These are phyloP conservation scores for Myotis yumanensis DNA, from an alignment of 2,113 vertebrate genomes.

Conservation along the genomic window DNA sequence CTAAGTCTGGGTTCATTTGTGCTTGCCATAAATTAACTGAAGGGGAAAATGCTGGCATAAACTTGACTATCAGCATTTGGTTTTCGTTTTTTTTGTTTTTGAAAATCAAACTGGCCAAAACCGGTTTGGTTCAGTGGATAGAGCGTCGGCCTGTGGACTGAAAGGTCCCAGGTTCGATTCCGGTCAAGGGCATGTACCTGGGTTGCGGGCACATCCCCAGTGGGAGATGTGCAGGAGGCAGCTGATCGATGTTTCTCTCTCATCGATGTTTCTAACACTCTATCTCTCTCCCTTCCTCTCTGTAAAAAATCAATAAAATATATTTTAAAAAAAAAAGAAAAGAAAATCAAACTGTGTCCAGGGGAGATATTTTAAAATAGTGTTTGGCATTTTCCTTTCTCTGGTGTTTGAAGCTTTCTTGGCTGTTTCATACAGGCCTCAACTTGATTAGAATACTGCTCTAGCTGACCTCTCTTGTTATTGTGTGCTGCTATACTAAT, in stretches of 20 bases:
- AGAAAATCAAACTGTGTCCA: not conserved
- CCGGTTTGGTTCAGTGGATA: too few species aligned
- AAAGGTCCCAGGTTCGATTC: too few species aligned
- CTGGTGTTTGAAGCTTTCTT: not conserved
- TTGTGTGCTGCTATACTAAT: constrained; percentile 53
- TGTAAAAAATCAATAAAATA: too few species aligned
- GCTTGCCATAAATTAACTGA: not conserved
- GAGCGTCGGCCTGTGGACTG: too few species aligned
- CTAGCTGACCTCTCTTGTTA: constrained; percentile 41
- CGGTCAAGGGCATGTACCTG: too few species aligned
- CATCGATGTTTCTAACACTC: too few species aligned
- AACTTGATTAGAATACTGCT: constrained; percentile 13
- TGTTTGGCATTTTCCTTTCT: constrained; percentile 2
- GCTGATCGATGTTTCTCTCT: too few species aligned
- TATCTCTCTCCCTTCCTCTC: too few species aligned
- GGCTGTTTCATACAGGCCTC: constrained; percentile 22
- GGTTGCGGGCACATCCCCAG: too few species aligned
- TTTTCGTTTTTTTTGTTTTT: not conserved
- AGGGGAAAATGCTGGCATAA: not conserved
- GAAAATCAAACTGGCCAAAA: accelerated
- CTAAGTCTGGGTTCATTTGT: not conserved
- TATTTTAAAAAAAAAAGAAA: too few species aligned
- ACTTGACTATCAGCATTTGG: not conserved
- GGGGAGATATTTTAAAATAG: not conserved
- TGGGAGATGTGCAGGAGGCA: too few species aligned